phyloP scores from a whole-genome alignment of 2,113 vertebrate genomes.

The Odontophorus gujanensis region DNA sequence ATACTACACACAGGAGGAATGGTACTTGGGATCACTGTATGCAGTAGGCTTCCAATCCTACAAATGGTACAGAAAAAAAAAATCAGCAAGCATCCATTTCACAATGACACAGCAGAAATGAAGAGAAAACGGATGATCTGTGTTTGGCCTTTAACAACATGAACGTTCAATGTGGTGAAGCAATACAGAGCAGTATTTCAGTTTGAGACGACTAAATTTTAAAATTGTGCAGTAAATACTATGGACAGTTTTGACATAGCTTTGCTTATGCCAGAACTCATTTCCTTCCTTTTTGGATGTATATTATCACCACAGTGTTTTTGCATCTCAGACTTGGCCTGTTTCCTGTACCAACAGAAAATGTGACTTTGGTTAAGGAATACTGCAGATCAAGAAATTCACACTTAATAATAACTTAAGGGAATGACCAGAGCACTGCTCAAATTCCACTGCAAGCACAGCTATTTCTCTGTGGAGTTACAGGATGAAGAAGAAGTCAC shows the following conservation, averaged over 20 bases:
- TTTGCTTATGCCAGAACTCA: constrained; percentile 53
- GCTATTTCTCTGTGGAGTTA: constrained; percentile 57
- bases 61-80: constrained; percentile 74
- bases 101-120: constrained; percentile 72
- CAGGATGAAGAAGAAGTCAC: constrained; percentile 28
- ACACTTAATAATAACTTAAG: constrained; percentile 17
- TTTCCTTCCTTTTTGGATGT: constrained; percentile 22
- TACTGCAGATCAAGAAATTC: constrained; percentile 64
- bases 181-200: constrained; percentile 12
- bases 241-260: constrained; percentile 27
- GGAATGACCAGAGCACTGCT: constrained; percentile 48
- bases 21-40: constrained; percentile 65
- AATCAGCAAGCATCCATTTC: constrained; percentile 76
- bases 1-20: constrained; percentile 70
- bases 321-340: constrained; percentile 55
- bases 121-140: constrained; percentile 74
- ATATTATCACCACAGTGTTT: constrained; percentile 49
- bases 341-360: constrained; percentile 65
- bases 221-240: background rate
- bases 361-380: constrained; percentile 46
- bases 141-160: constrained; percentile 78
- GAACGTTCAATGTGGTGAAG: constrained; percentile 54
- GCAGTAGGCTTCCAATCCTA: constrained; percentile 79
- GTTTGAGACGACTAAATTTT: constrained; percentile 29
- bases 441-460: constrained; percentile 63